These are phyloP conservation scores for Magallana nippona DNA, from an alignment of 2,888 invertebrate species.

Conservation along the genomic window DNA sequence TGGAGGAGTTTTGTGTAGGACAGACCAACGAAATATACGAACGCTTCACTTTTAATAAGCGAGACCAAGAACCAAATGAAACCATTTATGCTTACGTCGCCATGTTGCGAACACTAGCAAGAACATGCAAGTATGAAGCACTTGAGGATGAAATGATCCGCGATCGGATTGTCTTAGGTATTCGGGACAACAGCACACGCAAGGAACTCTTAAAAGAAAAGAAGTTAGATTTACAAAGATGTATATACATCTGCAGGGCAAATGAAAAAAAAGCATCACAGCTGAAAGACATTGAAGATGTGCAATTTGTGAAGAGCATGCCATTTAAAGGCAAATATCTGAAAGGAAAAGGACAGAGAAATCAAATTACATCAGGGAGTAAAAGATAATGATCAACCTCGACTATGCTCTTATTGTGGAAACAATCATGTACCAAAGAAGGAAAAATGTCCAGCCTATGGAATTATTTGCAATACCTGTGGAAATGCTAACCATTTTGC, in stretches of 20 bases:
- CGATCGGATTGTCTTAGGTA: slow-evolving; percentile 46
- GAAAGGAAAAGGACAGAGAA: not conserved
- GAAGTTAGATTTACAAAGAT: slow-evolving; percentile 40
- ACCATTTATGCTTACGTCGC: slow-evolving; percentile 49
- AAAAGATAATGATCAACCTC: not conserved
- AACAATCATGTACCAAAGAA: slow-evolving; percentile 7
- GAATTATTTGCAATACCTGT: no score
- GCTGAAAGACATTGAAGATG: slow-evolving; percentile 40
- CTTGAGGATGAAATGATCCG: slow-evolving; percentile 41
- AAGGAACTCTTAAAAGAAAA: slow-evolving; percentile 45
- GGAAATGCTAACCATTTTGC: slow-evolving; percentile 48
- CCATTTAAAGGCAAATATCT: slow-evolving; percentile 1
- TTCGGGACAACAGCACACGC: slow-evolving; percentile 45
- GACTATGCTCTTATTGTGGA: slow-evolving; percentile 46
- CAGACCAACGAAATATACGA: slow-evolving; percentile 51
- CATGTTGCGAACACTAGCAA: slow-evolving; percentile 40
- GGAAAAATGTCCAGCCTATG: no score
- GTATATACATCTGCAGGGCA: slow-evolving; percentile 48
- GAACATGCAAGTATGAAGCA: slow-evolving; percentile 48
- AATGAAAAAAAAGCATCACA: slow-evolving; percentile 43
- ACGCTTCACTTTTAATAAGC: slow-evolving; percentile 47
- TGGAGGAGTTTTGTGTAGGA: slow-evolving; percentile 47
- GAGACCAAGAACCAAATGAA: slow-evolving; percentile 45
- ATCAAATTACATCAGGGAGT: not conserved
- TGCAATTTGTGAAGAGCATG: not conserved